phyloP scores from a whole-genome alignment of 2,113 vertebrate species.

The Prinia subflava region DNA sequence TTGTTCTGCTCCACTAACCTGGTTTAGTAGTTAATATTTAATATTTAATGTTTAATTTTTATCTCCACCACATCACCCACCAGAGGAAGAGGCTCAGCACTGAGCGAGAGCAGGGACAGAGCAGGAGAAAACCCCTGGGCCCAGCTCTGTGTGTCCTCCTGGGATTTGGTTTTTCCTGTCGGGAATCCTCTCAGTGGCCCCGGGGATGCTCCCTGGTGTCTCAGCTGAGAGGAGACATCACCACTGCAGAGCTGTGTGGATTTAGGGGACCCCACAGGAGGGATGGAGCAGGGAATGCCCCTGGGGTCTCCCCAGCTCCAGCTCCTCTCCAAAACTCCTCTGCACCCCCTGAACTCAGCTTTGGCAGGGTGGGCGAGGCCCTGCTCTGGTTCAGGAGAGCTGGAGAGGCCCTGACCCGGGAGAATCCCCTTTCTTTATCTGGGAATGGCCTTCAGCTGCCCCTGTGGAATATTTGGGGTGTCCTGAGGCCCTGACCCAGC shows the following conservation, averaged over 20 bases:
- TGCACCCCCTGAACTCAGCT: not conserved
- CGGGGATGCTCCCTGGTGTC: not conserved
- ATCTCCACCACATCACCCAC: not conserved
- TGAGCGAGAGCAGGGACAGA: not conserved
- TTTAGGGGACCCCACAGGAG: not conserved
- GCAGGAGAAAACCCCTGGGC: not conserved
- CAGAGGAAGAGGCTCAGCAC: not conserved
- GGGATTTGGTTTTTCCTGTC: not conserved
- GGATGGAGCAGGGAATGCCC: not conserved
- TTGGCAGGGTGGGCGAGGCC: not conserved
- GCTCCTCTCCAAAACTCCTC: not conserved
- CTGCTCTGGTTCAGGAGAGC: not conserved
- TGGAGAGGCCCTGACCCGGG: not conserved
- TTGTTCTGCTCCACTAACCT: constrained; percentile 41
- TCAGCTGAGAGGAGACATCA: not conserved
- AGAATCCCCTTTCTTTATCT: not conserved
- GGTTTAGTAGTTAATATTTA: not conserved
- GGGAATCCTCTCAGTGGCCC: not conserved
- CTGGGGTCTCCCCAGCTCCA: not conserved
- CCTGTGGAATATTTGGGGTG: not conserved
- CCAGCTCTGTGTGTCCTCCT: too few relatives aligned
- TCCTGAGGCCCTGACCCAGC: not conserved
- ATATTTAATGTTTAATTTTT: not conserved
- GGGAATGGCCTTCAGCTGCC: not conserved
- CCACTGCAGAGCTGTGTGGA: not conserved